These are phyloP conservation scores for Oncorhynchus keta DNA, from an alignment of 2,113 vertebrate genomes.

Conservation along the genomic window DNA sequence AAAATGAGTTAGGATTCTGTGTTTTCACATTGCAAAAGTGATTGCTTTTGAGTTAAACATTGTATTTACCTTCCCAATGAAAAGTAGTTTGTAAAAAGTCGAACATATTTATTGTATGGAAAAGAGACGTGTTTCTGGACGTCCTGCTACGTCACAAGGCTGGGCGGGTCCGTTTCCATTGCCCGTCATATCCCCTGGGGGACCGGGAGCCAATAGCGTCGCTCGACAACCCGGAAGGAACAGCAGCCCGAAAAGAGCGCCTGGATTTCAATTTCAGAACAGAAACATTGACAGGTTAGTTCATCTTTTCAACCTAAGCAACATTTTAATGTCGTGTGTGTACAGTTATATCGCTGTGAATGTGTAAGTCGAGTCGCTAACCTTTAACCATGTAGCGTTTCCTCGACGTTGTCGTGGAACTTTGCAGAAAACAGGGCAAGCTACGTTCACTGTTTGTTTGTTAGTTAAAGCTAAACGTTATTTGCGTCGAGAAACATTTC, in stretches of 20 bases:
- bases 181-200: not conserved
- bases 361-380: not conserved
- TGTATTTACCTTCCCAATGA: no score
- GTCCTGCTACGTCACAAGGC: no score
- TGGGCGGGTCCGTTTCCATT: not conserved
- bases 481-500: no score
- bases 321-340: not conserved
- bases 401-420: not conserved
- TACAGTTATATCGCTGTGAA: not conserved
- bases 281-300: conserved; percentile 29
- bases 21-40: no score
- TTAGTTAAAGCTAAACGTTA: no score
- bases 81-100: no score
- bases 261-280: conserved; percentile 50
- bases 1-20: no score
- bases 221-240: conserved; percentile 56
- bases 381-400: not conserved
- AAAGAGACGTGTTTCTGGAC: no score
- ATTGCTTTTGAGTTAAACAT: no score
- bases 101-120: no score
- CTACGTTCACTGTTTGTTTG: no score
- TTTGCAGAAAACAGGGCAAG: no score
- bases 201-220: conserved; percentile 56
- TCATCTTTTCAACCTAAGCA: not conserved
- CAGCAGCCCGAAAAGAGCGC: conserved; percentile 59